Percentiles rank a stretch among this genome's conserved stretches.
Evolutionary conservation across 2,797 vertebrate species (phyloP).

Genomic region (Sebastes itinus): DNA sequence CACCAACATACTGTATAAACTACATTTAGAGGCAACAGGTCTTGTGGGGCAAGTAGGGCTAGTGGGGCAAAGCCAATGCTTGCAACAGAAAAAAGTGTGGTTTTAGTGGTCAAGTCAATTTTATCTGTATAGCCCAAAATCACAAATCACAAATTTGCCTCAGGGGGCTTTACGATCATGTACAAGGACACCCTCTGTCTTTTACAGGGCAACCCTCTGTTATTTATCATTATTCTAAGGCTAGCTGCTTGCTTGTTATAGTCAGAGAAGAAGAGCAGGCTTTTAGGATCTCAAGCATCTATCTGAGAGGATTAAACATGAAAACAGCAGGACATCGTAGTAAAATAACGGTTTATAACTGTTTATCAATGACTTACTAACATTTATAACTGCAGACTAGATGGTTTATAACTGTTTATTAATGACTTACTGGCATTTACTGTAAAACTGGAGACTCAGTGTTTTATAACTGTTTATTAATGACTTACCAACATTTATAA

Average conservation of each 20-base stretch:
- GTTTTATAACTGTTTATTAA: not conserved
- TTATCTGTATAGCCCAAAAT: no score
- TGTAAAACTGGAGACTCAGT: not conserved
- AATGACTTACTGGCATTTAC: not conserved
- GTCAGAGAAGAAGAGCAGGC: not conserved
- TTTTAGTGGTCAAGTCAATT: not conserved
- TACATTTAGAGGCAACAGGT: not conserved
- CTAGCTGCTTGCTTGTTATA: no score
- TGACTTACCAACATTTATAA: not conserved
- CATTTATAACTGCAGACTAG: not conserved
- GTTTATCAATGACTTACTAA: not conserved
- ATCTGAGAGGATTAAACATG: not conserved
- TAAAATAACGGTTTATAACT: not conserved
- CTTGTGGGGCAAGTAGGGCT: not conserved
- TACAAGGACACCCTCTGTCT: no score
- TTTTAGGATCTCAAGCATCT: not conserved
- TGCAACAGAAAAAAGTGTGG: not conserved
- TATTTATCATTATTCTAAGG: not conserved
- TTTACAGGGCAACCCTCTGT: not conserved
- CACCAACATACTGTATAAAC: not conserved
- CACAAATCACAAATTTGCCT: no score
- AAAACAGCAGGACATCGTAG: not conserved
- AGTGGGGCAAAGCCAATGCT: not conserved
- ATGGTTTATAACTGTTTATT: not conserved
- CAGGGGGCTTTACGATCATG: no score